Base-by-base conservation (phyloP, 2,888 invertebrate genomes). In the Drosophila cognata region DNA sequence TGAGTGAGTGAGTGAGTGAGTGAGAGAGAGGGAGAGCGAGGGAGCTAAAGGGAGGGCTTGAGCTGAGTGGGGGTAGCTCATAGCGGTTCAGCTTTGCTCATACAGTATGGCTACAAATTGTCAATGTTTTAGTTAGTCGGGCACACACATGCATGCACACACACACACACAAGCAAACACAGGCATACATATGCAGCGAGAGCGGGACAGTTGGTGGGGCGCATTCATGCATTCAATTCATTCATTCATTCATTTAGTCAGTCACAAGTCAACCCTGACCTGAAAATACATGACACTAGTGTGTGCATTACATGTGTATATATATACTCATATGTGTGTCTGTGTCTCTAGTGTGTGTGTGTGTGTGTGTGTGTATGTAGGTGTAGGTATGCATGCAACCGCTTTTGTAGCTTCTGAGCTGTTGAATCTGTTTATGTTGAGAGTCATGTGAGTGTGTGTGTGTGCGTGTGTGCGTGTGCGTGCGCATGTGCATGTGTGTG, bases 231-330 rank as follows among this genome's bases (percentile, higher is more conserved):
- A 87, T 88, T 88, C 90, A 84, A 81, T 87, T 82, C 82, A 82
- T 80, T 71, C 81, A 82, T 56, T 80, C 89, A 89, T 88, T 90
- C 87, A 88, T 84, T 90, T 82, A 87, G 87, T 87, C 80, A 90
- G 82, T 91, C 88, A 91, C 92, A 92, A 90, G 92, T 92, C 91
- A 92, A 92, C 92, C 92, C 92, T 92, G 92, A 92, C 92, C 92
- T 91, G 92, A 92, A 92, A 89, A 71, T 77, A 80, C 58, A 79
- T 77, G 75, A 77, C 75, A 77, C 76, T 77, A 77, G 76, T 77
- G 79, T 77, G 75, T 77, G 79, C 79, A 84, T 81, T 79, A 83
- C 60, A 81, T 67, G 48, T 74, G 38, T 55, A 67, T 53, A 38
- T 56, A 25, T 56, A 25, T n/a, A 16, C 7, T n/a, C 59, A 48